A percentile compares a stretch with the other conserved stretches of the same genome.
phyloP scores from a whole-genome alignment of 2,113 vertebrate genomes.

The Tragelaphus strepsiceros region DNA sequence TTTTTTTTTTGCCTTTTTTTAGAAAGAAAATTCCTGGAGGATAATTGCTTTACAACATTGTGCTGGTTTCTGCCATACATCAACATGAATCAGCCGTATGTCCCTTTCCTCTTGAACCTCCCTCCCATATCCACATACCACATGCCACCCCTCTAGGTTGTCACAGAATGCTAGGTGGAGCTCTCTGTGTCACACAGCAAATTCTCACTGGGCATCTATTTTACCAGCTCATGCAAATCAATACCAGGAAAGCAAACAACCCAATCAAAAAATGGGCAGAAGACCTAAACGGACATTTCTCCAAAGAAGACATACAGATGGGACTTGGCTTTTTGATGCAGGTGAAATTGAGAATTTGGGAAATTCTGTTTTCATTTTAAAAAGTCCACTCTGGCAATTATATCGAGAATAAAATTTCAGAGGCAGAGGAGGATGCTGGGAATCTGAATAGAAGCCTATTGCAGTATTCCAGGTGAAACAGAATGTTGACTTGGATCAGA shows the following conservation, averaged over 20 bases:
- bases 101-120: not conserved
- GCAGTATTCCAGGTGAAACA: not conserved
- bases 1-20: not conserved
- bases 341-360: not conserved
- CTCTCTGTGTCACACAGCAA: not conserved
- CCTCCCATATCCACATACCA: not conserved
- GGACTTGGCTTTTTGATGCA: not conserved
- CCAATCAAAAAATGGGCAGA: not conserved
- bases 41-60: not conserved
- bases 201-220: not conserved
- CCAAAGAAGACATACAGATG: not conserved
- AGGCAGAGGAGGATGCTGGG: not conserved
- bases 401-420: not conserved
- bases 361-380: not conserved
- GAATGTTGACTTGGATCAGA: not conserved
- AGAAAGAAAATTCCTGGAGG: not conserved
- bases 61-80: not conserved
- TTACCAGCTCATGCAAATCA: not conserved
- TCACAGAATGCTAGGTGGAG: not conserved
- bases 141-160: not conserved
- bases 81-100: not conserved
- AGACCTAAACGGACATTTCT: not conserved
- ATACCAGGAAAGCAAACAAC: not conserved
- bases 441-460: not conserved
- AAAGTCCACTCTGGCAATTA: not conserved